phyloP scores from a whole-genome alignment of 1,140 invertebrate species.

The Drosophila triauraria region DNA sequence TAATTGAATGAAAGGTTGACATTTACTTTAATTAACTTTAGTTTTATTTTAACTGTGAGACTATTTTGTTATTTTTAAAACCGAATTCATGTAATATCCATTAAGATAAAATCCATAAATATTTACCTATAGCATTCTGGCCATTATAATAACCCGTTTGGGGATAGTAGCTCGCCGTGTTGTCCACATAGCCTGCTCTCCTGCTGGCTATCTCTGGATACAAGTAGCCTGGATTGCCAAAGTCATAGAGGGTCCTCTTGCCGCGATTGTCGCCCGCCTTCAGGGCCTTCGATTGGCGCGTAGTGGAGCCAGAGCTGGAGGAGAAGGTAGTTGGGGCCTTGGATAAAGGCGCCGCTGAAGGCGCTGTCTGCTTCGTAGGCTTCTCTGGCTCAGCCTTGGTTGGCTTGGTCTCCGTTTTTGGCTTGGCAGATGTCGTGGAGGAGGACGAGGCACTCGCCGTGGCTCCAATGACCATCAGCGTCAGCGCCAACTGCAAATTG shows the following conservation, averaged over 20 bases:
- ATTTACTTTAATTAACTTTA: too few species aligned
- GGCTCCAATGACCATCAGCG: constrained; percentile 57
- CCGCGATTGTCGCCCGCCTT: constrained; percentile 76
- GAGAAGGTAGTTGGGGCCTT: not conserved
- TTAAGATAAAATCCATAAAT: not conserved
- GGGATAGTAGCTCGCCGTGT: constrained; percentile 55
- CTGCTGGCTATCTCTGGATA: constrained; percentile 75
- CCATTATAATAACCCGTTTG: constrained; percentile 75
- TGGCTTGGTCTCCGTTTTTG: constrained; percentile 52
- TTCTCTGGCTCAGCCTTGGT: constrained; percentile 32
- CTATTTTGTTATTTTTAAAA: not conserved
- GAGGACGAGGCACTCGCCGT: constrained; percentile 19
- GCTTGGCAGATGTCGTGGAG: constrained; percentile 32
- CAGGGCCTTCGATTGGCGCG: constrained; percentile 62
- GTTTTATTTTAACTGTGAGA: too few species aligned
- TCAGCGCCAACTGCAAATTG: constrained; percentile 63
- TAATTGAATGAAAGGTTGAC: too few species aligned
- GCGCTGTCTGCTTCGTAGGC: constrained; percentile 45
- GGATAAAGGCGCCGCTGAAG: constrained; percentile 24
- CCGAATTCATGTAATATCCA: not conserved
- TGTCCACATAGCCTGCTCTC: constrained; percentile 69
- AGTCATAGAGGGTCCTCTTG: constrained; percentile 80
- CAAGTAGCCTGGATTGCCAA: constrained; percentile 73
- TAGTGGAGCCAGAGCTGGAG: constrained; percentile 7
- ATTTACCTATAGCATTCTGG: constrained; percentile 72